Conservation (phyloP, 2,888 invertebrate species). For the Drosophila nr. perissopoda region DNA sequence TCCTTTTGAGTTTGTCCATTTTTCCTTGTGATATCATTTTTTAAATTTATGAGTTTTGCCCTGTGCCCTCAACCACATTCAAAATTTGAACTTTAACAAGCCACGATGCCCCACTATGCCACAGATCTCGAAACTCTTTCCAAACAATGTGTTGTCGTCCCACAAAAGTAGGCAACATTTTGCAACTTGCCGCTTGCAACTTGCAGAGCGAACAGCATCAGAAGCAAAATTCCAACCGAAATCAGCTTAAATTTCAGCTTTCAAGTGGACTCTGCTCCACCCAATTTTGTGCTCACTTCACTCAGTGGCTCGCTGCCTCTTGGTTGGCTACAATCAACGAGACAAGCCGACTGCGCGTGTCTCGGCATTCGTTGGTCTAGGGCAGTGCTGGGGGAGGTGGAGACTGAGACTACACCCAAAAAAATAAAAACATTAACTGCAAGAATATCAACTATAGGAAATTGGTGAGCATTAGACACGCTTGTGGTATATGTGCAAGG, state of each 20-base stretch:
- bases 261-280: constrained; percentile 56
- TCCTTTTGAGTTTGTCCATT: neutral
- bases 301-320: constrained; percentile 39
- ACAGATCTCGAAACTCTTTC: constrained; percentile 20
- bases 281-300: constrained; percentile 57
- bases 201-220: constrained; percentile 16
- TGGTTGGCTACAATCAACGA: constrained; percentile 41
- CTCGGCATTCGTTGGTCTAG: constrained; percentile 30
- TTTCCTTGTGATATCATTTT: neutral
- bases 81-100: constrained; percentile 14
- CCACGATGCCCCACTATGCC: constrained; percentile 8
- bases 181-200: constrained; percentile 8
- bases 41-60: neutral
- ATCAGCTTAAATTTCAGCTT: constrained; percentile 58
- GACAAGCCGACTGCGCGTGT: constrained; percentile 47
- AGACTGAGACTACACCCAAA: neutral
- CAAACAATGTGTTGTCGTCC: constrained; percentile 23
- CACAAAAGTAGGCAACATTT: constrained; percentile 38
- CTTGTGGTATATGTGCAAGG: neutral
- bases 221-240: constrained; percentile 38
- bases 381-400: neutral
- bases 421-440: neutral
- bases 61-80: neutral
- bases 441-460: neutral
- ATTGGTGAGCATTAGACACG: neutral